Evolutionary conservation across 2,888 invertebrate species (phyloP), one percentile per base, ranked within the genome.

Genomic region (Acrocyrtus sp.): DNA sequence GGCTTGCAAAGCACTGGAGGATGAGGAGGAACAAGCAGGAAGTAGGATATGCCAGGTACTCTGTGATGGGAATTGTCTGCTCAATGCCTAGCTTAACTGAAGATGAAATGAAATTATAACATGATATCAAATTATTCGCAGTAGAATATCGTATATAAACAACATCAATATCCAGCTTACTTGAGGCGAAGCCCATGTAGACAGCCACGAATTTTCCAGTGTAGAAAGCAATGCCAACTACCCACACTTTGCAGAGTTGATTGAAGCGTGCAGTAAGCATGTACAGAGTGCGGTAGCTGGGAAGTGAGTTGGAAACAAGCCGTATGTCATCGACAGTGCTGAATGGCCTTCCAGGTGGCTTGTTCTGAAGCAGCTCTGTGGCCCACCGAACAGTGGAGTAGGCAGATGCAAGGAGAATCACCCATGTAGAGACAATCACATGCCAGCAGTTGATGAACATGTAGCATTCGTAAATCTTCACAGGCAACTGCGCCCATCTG

Each of bases 361-460:
- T 1, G 8, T 5, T 1, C 39, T 6, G n/a, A 12, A 60, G 10
- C 29, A 62, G 15, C 41, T 67, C 58, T 1, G 15, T 3, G 17
- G 51, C 19, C 67, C 67, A 67, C 27, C 58, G 21, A 12, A 22
- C 34, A 0, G 50, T 3, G 1, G 51, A 19, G 19, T 27, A 58
- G 0, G 15, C 17, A 6, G 66, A n/a, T 8, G 41, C n/a, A 0
- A 17, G 6, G 1, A 67, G n/a, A n/a, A 43, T 21, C 8, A 51
- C 8, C 58, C 58, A 67, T 2, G 48, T 21, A 4, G 58, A 51
- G 21, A 67, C 67, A n/a, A 67, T 67, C 4, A 67, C 53, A 17
- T 67, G 67, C 67, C 67, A 67, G 53, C 67, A 67, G 17, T 67
- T 67, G 29, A 43, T n/a, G 29, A 67, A 29, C 67, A 58, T 58